Conservation (phyloP, 2,113 vertebrate species). For the Pituophis catenifer region DNA sequence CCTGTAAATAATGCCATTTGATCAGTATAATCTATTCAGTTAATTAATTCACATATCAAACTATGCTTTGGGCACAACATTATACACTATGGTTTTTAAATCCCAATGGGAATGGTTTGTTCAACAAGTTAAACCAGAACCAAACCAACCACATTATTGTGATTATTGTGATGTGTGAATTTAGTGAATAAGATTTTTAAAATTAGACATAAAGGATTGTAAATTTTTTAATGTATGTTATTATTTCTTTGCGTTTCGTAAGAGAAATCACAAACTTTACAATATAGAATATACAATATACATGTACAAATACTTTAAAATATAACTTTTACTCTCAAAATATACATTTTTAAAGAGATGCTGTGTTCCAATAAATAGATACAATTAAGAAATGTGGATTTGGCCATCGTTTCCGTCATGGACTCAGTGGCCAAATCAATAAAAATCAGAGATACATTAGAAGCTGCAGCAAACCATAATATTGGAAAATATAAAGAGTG, state of each 20-base stretch:
- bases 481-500: background rate
- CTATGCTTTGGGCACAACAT: background rate
- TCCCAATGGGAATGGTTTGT: background rate
- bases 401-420: background rate
- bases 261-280: background rate
- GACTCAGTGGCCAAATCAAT: background rate
- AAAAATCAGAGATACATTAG: background rate
- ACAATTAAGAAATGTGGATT: background rate
- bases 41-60: background rate
- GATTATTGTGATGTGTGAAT: background rate
- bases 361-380: background rate
- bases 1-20: background rate
- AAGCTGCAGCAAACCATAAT: background rate
- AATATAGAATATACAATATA: background rate
- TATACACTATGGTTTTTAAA: background rate
- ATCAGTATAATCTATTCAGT: background rate
- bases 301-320: background rate
- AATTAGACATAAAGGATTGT: background rate
- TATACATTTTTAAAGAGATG: background rate
- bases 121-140: background rate
- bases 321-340: conserved; percentile 13
- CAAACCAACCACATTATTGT: background rate
- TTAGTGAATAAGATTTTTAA: background rate
- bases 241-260: background rate
- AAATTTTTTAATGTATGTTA: background rate